phyloP scores from a whole-genome alignment of 1,140 invertebrate genomes.

The Limonius californicus region DNA sequence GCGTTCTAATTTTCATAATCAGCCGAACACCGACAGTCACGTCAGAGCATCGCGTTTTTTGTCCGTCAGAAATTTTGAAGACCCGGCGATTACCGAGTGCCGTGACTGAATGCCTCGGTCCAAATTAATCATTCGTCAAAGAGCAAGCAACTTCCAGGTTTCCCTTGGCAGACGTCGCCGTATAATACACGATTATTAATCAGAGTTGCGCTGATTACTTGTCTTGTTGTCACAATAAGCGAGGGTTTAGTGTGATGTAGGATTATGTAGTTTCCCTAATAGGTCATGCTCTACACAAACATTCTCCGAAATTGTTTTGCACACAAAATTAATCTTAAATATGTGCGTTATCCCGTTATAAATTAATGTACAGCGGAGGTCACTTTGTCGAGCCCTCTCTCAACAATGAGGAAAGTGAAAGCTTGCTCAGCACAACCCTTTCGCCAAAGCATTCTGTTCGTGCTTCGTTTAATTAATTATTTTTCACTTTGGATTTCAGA shows the following conservation, averaged over 20 bases:
- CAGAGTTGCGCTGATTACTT: constrained; percentile 5
- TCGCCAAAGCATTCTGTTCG: too few relatives aligned
- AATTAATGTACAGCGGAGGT: too few relatives aligned
- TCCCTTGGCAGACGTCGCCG: neutral
- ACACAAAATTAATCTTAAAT: neutral
- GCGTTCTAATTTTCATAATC: too few relatives aligned
- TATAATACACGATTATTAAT: constrained; percentile 12
- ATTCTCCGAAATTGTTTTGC: neutral
- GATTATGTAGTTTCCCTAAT: neutral
- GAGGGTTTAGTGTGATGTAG: neutral
- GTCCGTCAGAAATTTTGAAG: neutral
- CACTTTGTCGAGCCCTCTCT: too few relatives aligned
- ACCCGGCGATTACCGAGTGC: neutral
- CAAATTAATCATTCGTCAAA: constrained; percentile 14
- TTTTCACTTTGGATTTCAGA: too few relatives aligned
- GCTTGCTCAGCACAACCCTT: too few relatives aligned
- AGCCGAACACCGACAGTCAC: neutral
- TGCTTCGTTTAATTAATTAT: too few relatives aligned
- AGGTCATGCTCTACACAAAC: neutral
- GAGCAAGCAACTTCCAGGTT: neutral
- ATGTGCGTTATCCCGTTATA: too few relatives aligned
- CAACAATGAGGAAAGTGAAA: too few relatives aligned
- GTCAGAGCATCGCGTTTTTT: neutral
- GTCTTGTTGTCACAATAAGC: neutral
- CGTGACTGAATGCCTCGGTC: constrained; percentile 1